Evolutionary conservation across 2,888 invertebrate species (phyloP), one percentile per base, ranked within the genome.

Genomic region (Escarpia spicata): DNA sequence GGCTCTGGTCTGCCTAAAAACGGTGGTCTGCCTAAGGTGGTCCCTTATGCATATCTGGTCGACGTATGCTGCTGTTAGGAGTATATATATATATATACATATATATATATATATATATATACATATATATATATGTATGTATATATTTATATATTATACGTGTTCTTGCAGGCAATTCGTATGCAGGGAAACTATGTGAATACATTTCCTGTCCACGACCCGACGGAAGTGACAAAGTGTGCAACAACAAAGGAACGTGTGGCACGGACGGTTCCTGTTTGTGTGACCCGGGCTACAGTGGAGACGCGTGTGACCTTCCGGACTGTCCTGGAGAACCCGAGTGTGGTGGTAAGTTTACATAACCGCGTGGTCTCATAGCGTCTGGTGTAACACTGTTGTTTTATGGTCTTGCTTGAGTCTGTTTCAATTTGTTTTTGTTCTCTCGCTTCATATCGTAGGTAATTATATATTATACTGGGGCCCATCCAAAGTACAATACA

Each of bases 261-360:
- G 58, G 93, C 2, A 89, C 92, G 4, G n/a, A 90, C 4, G 93
- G 93, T 92, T 89, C 92, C 31, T 95, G 95, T 92, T 92, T 93
- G 15, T 95, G 95, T 92, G 93, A 94, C 92, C 94, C 95, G 8
- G 95, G 95, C 10, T 95, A 95, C 95, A 92, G 92, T 58, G 94
- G 94, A 6, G 94, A 94, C 43, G 95, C 94, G 92, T 95, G 95
- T 91, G 92, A 92, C 26, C 52, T 91, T 45, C 95, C 95, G 45
- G 92, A 93, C 43, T 95, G 95, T 93, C 95, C 95, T 9, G 94
- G 93, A n/a, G 94, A 93, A 1, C 94, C 94, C 9, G 92, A 92
- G 89, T 95, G 95, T 90, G 92, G 92, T 52, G 93, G 93, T 92
- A 26, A 2, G 91, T 43, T n/a, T 75, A 75, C 75, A n/a, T 3